Evolutionary conservation across 2,113 vertebrate genomes (phyloP).

Genomic region (Clarias magur): DNA sequence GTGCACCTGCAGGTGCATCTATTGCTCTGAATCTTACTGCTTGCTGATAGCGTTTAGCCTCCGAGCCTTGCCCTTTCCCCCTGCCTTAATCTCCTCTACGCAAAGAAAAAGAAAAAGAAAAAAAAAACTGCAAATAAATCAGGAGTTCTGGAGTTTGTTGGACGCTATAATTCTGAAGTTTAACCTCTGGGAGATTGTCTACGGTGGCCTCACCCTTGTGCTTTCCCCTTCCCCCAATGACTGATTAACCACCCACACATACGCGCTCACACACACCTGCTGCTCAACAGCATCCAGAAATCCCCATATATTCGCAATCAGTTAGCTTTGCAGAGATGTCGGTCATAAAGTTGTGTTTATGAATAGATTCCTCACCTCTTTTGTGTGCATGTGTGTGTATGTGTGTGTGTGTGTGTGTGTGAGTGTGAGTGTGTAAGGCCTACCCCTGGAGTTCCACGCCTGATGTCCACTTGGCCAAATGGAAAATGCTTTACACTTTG

Average conservation of each 20-base stretch:
- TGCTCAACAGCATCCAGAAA: conserved; percentile 53
- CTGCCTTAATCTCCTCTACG: conserved; percentile 56
- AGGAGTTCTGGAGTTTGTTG: neutral
- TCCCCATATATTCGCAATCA: conserved; percentile 69
- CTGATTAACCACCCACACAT: conserved; percentile 73
- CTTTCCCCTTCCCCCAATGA: conserved; percentile 45
- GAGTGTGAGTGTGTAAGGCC: conserved; percentile 55
- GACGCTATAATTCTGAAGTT: neutral
- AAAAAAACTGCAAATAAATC: conserved; percentile 40
- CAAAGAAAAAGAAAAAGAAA: conserved; percentile 57
- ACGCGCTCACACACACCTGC: conserved; percentile 66
- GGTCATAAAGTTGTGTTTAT: conserved; percentile 64
- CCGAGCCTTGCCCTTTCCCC: conserved; percentile 54
- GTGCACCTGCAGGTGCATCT: conserved; percentile 66
- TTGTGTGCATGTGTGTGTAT: conserved; percentile 41
- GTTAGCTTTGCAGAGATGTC: conserved; percentile 60
- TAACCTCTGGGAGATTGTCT: neutral
- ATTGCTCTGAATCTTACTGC: conserved; percentile 63
- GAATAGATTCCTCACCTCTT: conserved; percentile 31
- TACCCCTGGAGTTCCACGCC: conserved; percentile 78
- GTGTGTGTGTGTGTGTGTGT: conserved; percentile 40
- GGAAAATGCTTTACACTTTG: conserved; percentile 77
- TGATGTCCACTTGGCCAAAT: conserved; percentile 78
- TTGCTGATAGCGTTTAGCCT: conserved; percentile 56
- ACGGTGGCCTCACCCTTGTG: conserved; percentile 25